These are phyloP conservation scores for Holothuria leucospilota DNA, from an alignment of 53 echinoderm and acorn worm genomes.

Conservation along the genomic window DNA sequence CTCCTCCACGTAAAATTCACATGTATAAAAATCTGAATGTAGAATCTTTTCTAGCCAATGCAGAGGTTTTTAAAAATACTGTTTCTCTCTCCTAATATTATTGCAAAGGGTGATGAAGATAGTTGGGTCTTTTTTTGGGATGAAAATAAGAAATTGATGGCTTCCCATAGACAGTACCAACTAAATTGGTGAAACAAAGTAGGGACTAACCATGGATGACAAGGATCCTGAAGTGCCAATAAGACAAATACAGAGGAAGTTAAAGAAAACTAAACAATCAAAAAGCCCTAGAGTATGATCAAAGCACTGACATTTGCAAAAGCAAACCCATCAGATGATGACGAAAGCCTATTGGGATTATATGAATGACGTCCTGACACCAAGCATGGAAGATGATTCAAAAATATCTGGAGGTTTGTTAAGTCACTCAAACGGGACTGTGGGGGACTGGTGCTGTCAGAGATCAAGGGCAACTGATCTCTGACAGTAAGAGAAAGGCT, in stretches of 20 bases:
- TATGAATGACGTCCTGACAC: neutral
- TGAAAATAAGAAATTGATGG: neutral
- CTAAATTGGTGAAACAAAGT: neutral
- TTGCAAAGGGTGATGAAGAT: neutral
- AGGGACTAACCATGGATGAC: neutral
- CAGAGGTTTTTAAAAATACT: neutral
- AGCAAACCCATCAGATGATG: neutral
- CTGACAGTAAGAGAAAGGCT: neutral
- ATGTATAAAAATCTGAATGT: neutral
- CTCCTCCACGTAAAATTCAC: constrained; percentile 37
- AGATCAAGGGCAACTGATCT: neutral
- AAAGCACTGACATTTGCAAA: neutral
- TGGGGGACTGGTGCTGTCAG: neutral
- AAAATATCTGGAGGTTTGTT: constrained; percentile 31
- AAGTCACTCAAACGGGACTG: neutral
- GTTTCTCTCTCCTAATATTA: neutral
- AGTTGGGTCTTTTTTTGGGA: constrained; percentile 9
- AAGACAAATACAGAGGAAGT: neutral
- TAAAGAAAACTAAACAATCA: neutral
- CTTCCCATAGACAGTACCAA: neutral
- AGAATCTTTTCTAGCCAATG: neutral
- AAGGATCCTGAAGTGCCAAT: neutral
- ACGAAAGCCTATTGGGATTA: constrained; percentile 17
- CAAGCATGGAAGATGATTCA: neutral
- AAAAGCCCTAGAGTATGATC: neutral